phyloP scores from a whole-genome alignment of 2,888 invertebrate species.

The Cheilosia urbana region DNA sequence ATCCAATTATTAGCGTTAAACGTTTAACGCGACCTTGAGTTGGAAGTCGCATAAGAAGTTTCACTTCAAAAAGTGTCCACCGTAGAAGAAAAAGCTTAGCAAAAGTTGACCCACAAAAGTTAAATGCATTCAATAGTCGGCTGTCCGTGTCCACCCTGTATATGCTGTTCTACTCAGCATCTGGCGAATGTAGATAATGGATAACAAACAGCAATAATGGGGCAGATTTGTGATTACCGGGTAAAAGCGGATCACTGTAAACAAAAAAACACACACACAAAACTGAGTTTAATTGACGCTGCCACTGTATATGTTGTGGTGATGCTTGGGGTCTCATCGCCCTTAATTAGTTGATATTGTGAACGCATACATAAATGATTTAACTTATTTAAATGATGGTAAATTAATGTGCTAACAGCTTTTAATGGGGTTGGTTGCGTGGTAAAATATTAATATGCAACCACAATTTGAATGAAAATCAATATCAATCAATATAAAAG shows the following conservation, averaged over 20 bases:
- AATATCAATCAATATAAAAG: too few species aligned
- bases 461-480: too few species aligned
- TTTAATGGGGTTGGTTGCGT: too few species aligned
- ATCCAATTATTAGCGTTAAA: too few species aligned
- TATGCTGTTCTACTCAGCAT: slow-evolving; percentile 4
- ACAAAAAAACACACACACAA: neutral
- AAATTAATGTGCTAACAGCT: neutral
- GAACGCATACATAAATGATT: slow-evolving; percentile 8
- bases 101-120: too few species aligned
- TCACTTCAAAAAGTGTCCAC: too few species aligned
- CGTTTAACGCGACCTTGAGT: too few species aligned
- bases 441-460: neutral
- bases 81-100: too few species aligned
- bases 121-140: too few species aligned
- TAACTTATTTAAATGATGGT: slow-evolving; percentile 6
- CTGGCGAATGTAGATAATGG: slow-evolving; percentile 36
- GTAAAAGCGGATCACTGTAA: neutral
- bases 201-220: slow-evolving; percentile 38
- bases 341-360: slow-evolving; percentile 28
- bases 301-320: neutral
- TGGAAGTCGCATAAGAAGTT: too few species aligned
- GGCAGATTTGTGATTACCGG: slow-evolving; percentile 20
- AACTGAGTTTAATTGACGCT: neutral
- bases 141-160: too few species aligned
- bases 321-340: neutral